Evolutionary conservation across 1,140 invertebrate species (phyloP), one percentile per base, ranked within the genome.

Genomic region (Papilio machaon): DNA sequence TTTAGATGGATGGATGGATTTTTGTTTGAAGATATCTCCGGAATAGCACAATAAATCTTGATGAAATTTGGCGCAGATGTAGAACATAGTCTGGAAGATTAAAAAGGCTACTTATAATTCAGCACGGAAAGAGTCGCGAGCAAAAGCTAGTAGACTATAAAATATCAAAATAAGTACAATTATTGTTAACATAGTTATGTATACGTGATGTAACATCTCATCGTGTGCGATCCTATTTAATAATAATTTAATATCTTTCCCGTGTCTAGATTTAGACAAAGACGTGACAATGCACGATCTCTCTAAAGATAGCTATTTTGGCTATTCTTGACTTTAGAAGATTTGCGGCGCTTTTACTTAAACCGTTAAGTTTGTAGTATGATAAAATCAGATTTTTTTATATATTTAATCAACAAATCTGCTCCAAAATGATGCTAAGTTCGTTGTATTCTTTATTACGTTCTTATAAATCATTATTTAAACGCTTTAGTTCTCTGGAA

Each of bases 391-490:
- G 23, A 30, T 19, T 9, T 23, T 64, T 35, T 11, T 64, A 30
- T 8, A 30, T 30, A 64, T 23, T 30, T 11, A 23, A 64, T 64
- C 60, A 30, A 64, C 9, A 64, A 64, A 64, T 64, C 60, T 64
- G 19, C 60, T 64, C 60, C 30, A 30, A 30, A 64, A 17, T 58
- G 9, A 10, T 60, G 58, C 58, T n/a, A 19, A 19, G 6, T 58
- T 70, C 64, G 13, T 35, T 35, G 13, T 35, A 70, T 70, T 70
- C 38, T 73, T 47, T 73, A 19, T n/a, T 11, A 38, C 38, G 43
- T 43, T 73, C 73, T 73, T 70, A 17, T 47, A 76, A 76, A 76
- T 76, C 74, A 49, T 76, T 54, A 47, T 76, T 49, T 54, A 52
- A 76, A 76, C 19, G 7, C 47, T 76, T 76, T 35, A 46, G 74